Evolutionary conservation across 1,140 invertebrate species (phyloP).

Genomic region (Ladona fulva): DNA sequence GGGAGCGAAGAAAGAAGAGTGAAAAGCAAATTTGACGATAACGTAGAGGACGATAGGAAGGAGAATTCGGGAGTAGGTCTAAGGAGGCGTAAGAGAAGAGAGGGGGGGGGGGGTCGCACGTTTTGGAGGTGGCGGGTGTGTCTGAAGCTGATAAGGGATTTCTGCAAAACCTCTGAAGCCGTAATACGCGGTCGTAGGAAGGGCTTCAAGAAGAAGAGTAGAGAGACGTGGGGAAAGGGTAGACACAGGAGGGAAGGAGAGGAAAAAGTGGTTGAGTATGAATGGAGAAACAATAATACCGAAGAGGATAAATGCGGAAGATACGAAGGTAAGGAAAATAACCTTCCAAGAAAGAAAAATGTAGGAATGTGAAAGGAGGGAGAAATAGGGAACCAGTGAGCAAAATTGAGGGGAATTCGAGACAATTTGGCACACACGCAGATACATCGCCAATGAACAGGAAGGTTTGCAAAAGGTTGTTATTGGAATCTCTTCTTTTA

Average conservation of each 20-base stretch:
- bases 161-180: neutral
- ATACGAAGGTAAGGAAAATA: neutral
- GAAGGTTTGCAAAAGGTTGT: too few relatives aligned
- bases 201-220: neutral
- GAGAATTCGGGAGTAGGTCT: neutral
- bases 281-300: neutral
- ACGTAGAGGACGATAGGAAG: neutral
- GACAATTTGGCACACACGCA: too few relatives aligned
- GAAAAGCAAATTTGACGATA: neutral
- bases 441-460: too few relatives aligned
- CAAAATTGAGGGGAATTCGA: too few relatives aligned
- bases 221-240: neutral
- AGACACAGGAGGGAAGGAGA: neutral
- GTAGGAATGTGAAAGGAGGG: neutral
- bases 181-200: neutral
- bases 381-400: neutral
- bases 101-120: neutral
- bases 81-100: neutral
- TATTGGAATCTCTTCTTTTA: too few relatives aligned
- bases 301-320: too few relatives aligned
- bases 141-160: slow-evolving; percentile 4
- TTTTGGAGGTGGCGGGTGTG: neutral
- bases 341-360: neutral
- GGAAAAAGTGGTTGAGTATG: neutral
- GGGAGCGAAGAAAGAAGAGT: neutral